Evolutionary conservation across 2,797 vertebrate genomes (phyloP).

Genomic region (Harpagifer antarcticus): DNA sequence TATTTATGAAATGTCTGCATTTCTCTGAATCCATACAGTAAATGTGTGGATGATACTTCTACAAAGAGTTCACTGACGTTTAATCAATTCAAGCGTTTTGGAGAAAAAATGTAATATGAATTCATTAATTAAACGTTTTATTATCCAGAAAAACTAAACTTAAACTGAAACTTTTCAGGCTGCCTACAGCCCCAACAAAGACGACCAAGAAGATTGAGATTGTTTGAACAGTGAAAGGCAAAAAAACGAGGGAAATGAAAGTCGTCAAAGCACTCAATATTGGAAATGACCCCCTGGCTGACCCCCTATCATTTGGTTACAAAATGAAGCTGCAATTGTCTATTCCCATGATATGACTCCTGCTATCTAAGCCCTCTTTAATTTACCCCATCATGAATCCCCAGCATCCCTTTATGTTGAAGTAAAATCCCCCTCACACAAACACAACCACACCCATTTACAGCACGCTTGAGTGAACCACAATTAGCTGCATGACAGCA

Average conservation of each 20-base stretch:
- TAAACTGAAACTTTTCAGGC: neutral
- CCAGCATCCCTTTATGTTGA: conserved; percentile 13
- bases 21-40: neutral
- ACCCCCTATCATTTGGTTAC: neutral
- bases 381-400: conserved; percentile 23
- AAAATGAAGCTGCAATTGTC: conserved; percentile 7
- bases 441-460: conserved; percentile 36
- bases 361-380: neutral
- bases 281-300: neutral
- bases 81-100: neutral
- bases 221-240: no score
- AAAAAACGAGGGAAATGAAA: neutral
- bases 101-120: neutral
- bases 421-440: conserved; percentile 13
- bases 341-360: conserved; percentile 18
- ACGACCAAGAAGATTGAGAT: no score
- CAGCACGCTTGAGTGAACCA: conserved; percentile 57
- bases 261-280: neutral
- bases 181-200: neutral
- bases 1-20: neutral
- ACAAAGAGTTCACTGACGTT: neutral
- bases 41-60: neutral
- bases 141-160: rapidly evolving
- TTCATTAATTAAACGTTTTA: neutral
- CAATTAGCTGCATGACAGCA: conserved; percentile 57